Base-by-base conservation (phyloP, 1,140 invertebrate species). In the Notospermus geniculatus region DNA sequence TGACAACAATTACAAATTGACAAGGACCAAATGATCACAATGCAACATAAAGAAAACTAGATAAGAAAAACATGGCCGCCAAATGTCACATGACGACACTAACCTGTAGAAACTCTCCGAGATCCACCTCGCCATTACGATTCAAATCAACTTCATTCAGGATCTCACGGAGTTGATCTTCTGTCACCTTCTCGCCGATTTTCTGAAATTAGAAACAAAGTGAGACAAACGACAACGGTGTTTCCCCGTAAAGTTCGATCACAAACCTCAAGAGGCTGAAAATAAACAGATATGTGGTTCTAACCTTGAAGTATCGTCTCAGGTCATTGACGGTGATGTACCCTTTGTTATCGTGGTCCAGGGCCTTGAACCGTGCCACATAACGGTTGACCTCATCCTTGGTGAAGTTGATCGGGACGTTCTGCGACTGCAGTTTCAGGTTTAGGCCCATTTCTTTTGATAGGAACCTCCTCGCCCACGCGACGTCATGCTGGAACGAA, bases 41-140 rank as follows among this genome's bases (percentile, higher is more conserved):
- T n/a, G n/a, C n/a, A n/a, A n/a, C n/a, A n/a, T n/a, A n/a, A n/a
- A n/a, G n/a, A n/a, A n/a, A n/a, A n/a, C n/a, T n/a, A n/a, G n/a
- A n/a, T n/a, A n/a, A n/a, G n/a, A n/a, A n/a, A n/a, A n/a, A n/a
- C n/a, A n/a, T n/a, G n/a, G n/a, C n/a, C n/a, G n/a, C n/a, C n/a
- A n/a, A n/a, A n/a, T n/a, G n/a, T n/a, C n/a, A n/a, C n/a, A n/a
- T 1, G 32, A 19, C 17, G 28, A 2, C 11, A 63, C 65, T 72
- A 87, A 98, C 95, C 91, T 98, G 94, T 77, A 99, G 86, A 83
- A 97, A 99, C 84, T 99, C 96, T 78, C 96, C 93, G 75, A 98
- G 86, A 83, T 99, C 96, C 75, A 99, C 93, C 86, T 98, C 93
- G 73, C 97, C 97, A 84, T 99, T 99, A 88, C 95, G 95, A 84